Conservation (phyloP, 2,888 invertebrate species). For the Stenurella melanura region DNA sequence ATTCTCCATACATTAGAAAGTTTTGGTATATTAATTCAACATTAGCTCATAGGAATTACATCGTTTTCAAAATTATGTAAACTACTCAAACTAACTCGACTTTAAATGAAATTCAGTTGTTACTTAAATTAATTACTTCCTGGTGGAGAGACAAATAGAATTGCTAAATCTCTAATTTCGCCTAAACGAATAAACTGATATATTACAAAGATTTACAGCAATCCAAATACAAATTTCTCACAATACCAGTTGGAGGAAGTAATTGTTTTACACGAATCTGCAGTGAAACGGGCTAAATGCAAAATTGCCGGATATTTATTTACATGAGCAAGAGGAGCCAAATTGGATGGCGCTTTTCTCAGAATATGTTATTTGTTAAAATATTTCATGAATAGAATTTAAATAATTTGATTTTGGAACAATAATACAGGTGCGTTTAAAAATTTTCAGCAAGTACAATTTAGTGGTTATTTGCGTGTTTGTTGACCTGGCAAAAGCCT, state of each 20-base stretch:
- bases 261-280: neutral
- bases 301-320: too few relatives aligned
- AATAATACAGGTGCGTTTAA: too few relatives aligned
- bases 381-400: too few relatives aligned
- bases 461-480: too few relatives aligned
- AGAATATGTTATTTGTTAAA: too few relatives aligned
- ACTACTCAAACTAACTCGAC: neutral
- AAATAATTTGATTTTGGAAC: too few relatives aligned
- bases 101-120: neutral
- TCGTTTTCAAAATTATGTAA: neutral
- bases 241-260: neutral
- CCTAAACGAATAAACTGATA: neutral
- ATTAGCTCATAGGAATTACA: neutral
- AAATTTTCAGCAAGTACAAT: too few relatives aligned
- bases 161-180: neutral
- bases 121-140: neutral
- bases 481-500: too few relatives aligned
- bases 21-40: neutral
- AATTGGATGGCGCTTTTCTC: too few relatives aligned
- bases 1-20: neutral
- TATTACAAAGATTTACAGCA: neutral
- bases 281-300: too few relatives aligned
- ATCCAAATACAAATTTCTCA: neutral
- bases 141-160: neutral
- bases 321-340: too few relatives aligned